Evolutionary conservation across 2,797 vertebrate species (phyloP).

Genomic region (Champsocephalus gunnari): DNA sequence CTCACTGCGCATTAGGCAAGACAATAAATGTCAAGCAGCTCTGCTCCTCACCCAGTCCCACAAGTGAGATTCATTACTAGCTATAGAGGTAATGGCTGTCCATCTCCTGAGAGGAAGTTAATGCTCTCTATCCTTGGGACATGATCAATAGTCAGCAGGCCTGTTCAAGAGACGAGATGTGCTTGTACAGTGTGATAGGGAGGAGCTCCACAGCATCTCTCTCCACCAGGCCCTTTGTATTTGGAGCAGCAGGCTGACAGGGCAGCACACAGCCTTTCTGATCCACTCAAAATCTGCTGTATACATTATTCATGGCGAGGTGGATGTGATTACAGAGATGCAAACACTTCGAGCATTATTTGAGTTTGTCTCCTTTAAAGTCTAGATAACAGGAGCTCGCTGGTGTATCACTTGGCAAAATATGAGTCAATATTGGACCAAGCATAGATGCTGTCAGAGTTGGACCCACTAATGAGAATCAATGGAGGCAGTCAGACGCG

Average conservation of each 20-base stretch:
- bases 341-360: conserved; percentile 43
- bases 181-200: conserved; percentile 52
- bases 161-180: conserved; percentile 68
- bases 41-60: conserved; percentile 69
- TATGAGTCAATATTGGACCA: conserved; percentile 66
- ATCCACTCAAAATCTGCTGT: conserved; percentile 29
- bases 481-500: conserved; percentile 76
- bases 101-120: conserved; percentile 79
- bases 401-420: conserved; percentile 59
- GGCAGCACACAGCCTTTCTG: conserved; percentile 33
- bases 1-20: conserved; percentile 76
- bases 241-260: conserved; percentile 19
- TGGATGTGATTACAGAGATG: conserved; percentile 45
- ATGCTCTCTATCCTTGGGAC: conserved; percentile 77
- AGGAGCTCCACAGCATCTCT: conserved; percentile 35
- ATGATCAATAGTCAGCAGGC: conserved; percentile 80
- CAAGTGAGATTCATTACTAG: conserved; percentile 84
- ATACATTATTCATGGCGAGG: conserved; percentile 30
- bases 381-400: conserved; percentile 46
- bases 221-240: conserved; percentile 34
- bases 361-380: conserved; percentile 49
- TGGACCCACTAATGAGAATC: conserved; percentile 82
- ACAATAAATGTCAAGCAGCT: conserved; percentile 85
- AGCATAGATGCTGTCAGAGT: conserved; percentile 71
- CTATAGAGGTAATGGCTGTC: conserved; percentile 77